phyloP scores from a whole-genome alignment of 37 sponge, comb jelly and placozoan species.

The Aplysina aerophoba region DNA sequence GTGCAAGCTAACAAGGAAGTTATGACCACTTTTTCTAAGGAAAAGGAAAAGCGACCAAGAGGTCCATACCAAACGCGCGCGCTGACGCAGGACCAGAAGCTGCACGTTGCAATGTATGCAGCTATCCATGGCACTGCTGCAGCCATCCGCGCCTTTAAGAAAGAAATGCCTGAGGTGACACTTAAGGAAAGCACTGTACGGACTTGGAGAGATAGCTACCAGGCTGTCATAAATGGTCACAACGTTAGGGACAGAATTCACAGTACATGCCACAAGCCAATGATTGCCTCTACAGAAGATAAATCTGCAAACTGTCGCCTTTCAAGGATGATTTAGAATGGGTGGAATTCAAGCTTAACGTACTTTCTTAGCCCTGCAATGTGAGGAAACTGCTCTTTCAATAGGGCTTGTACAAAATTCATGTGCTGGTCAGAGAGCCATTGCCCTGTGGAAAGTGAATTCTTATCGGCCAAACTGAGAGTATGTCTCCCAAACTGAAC shows the following conservation, averaged over 20 bases:
- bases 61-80: conserved; percentile 25
- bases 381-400: conserved; percentile 16
- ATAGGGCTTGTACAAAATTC: not conserved
- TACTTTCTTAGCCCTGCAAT: conserved; percentile 1
- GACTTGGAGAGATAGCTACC: conserved; percentile 14
- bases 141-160: conserved; percentile 9
- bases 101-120: conserved; percentile 7
- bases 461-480: not conserved
- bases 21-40: too few species aligned
- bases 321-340: not conserved
- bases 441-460: not conserved
- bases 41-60: not conserved
- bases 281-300: conserved; percentile 2
- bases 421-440: not conserved
- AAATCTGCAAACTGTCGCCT: conserved; percentile 20
- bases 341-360: not conserved
- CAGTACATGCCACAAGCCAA: conserved; percentile 18
- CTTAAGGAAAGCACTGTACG: conserved; percentile 27
- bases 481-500: not conserved
- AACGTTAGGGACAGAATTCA: not conserved
- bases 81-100: not conserved
- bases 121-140: conserved; percentile 6
- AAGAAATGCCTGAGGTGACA: conserved; percentile 10
- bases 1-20: too few species aligned
- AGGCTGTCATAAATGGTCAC: conserved; percentile 24